Conservation (phyloP, 1,140 invertebrate genomes). For the Apis laboriosa region DNA sequence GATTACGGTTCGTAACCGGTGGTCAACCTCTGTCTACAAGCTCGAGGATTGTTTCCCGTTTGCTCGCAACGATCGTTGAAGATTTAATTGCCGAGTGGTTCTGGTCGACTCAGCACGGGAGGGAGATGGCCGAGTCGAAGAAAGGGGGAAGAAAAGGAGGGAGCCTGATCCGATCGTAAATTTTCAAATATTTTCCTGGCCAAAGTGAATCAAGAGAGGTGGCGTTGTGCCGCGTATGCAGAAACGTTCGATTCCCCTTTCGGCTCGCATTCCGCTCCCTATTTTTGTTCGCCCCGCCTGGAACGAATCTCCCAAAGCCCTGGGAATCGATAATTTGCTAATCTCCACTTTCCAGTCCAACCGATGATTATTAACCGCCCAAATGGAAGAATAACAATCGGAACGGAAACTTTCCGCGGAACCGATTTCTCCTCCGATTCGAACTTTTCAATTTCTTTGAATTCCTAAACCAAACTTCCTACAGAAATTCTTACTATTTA, state of each 20-base stretch:
- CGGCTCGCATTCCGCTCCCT: slow-evolving; percentile 9
- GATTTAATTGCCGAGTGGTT: slow-evolving; percentile 75
- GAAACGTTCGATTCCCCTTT: slow-evolving; percentile 53
- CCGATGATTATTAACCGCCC: slow-evolving; percentile 29
- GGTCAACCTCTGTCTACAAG: slow-evolving; percentile 50
- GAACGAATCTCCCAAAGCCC: background rate
- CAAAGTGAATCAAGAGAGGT: slow-evolving; percentile 65
- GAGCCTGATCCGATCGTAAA: slow-evolving; percentile 62
- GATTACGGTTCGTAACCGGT: background rate
- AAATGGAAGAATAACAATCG: slow-evolving; percentile 42
- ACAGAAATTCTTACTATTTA: too few species aligned
- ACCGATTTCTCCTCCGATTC: background rate
- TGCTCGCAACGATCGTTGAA: slow-evolving; percentile 70
- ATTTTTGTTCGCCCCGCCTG: slow-evolving; percentile 36
- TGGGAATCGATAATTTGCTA: slow-evolving; percentile 40
- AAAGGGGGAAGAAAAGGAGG: background rate
- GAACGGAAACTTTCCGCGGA: background rate
- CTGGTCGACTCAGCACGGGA: slow-evolving; percentile 73
- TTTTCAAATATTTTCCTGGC: slow-evolving; percentile 75
- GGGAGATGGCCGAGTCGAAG: background rate
- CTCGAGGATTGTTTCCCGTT: slow-evolving; percentile 70
- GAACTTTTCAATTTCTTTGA: background rate
- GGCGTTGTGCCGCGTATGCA: slow-evolving; percentile 61
- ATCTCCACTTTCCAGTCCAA: background rate
- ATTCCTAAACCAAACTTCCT: background rate